A percentile compares a stretch with the other conserved stretches of the same genome.
phyloP scores from a whole-genome alignment of 2,888 invertebrate species.

The Liopterus haemorrhoidalis region DNA sequence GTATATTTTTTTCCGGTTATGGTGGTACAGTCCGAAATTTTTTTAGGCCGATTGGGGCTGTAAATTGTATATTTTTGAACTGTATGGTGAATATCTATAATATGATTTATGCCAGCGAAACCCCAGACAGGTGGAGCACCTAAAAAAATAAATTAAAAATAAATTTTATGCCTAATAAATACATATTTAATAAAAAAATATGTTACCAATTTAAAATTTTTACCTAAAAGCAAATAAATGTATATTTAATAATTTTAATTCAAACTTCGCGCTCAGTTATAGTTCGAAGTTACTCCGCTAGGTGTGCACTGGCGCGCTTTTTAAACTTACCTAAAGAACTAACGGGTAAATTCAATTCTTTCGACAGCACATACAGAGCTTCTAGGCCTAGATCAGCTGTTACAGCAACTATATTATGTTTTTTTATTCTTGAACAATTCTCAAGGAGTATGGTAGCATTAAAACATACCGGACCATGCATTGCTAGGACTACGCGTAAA shows the following conservation, averaged over 20 bases:
- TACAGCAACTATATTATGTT: slow-evolving; percentile 52
- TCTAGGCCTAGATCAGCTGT: slow-evolving; percentile 54
- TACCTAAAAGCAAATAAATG: no score
- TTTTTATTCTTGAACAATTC: slow-evolving; percentile 42
- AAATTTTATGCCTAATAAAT: no score
- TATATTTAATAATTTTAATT: no score
- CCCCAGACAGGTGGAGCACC: slow-evolving; percentile 62
- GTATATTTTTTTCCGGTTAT: slow-evolving; percentile 49
- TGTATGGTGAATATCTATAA: slow-evolving; percentile 52
- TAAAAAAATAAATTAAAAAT: no score
- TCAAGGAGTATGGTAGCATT: slow-evolving; percentile 51
- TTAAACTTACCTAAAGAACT: no score
- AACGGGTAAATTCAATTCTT: slow-evolving; percentile 47
- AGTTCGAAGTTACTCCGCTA: no score
- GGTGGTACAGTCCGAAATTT: no score
- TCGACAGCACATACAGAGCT: slow-evolving; percentile 44
- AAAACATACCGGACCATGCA: slow-evolving; percentile 53
- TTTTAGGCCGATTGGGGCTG: slow-evolving; percentile 50
- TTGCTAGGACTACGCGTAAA: slow-evolving; percentile 51
- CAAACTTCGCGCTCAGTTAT: no score
- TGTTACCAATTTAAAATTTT: no score
- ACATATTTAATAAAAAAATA: no score
- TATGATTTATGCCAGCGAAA: slow-evolving; percentile 52
- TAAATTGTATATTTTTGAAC: slow-evolving; percentile 50
- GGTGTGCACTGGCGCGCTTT: no score